phyloP scores from a whole-genome alignment of 2,888 invertebrate genomes.

The Diabrotica balteata region DNA sequence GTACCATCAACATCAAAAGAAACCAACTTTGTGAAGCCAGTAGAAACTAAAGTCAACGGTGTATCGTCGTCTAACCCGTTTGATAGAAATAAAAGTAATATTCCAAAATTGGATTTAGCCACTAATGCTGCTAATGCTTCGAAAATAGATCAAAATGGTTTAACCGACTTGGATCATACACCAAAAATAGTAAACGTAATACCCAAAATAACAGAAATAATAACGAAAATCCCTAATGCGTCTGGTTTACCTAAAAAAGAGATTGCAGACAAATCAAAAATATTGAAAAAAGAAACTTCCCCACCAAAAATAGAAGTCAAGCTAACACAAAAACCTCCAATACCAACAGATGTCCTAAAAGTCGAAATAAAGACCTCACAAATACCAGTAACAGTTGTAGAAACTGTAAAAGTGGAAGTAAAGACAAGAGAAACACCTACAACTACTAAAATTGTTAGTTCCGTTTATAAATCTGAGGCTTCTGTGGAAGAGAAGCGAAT shows the following conservation, averaged over 20 bases:
- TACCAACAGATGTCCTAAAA: conserved; percentile 17
- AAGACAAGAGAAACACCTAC: conserved; percentile 7
- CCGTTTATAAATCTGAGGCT: background rate
- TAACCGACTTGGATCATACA: conserved; percentile 26
- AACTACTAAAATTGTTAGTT: background rate
- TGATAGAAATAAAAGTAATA: background rate
- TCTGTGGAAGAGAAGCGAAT: background rate
- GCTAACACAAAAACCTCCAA: conserved; percentile 10
- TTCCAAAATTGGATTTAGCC: conserved; percentile 14
- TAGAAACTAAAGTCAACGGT: background rate
- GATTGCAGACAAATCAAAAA: conserved; percentile 27
- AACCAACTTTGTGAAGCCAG: background rate
- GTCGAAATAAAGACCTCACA: conserved; percentile 20
- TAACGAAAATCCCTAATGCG: conserved; percentile 16
- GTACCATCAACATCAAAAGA: conserved; percentile 34
- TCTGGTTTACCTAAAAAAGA: background rate
- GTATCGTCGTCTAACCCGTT: conserved; percentile 8
- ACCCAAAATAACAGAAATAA: conserved; percentile 44
- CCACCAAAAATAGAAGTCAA: background rate
- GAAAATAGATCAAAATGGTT: background rate
- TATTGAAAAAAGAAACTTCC: background rate
- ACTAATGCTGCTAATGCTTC: conserved; percentile 24
- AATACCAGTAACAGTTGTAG: conserved; percentile 11
- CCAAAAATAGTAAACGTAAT: conserved; percentile 52
- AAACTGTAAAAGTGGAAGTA: conserved; percentile 15